Base-by-base conservation (phyloP, 2,888 invertebrate genomes). In the Ectemnius continuus region DNA sequence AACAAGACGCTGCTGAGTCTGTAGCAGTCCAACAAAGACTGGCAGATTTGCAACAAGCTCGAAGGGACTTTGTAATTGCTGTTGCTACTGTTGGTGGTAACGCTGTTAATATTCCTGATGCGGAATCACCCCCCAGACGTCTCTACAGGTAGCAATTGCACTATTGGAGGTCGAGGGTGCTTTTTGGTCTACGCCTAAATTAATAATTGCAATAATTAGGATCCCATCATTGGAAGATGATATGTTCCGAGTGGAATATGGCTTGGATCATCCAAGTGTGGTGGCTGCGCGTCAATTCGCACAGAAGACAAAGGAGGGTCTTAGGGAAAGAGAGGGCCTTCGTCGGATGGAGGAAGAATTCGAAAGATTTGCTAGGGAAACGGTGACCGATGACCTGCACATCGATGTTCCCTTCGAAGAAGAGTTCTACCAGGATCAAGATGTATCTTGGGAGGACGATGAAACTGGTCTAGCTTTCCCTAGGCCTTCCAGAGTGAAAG, bases 11-110 rank as follows among this genome's bases (percentile, higher is more conserved):
- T 0, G 78, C 61, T 0, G 89, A 89, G 63, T 61, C 71, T 0
- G 75, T 70, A 1, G 69, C 84, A 0, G 85, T 89, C 4, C 85
- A 88, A 48, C 66, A 58, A 1, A 87, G 81, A 57, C 67, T 89
- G 14, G 78, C 82, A 14, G 87, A 87, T 3, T 75, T 89, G 4
- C 89, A 89, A n/a, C 79, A 85, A 8, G 88, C 89, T 2, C 83
- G 89, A 18, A 80, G 89, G n/a, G 89, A 89, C 2, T 87, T 89
- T 58, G 87, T 89, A 4, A 76, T 89, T n/a, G 79, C 88, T 0
- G 85, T 87, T 4, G 87, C 89, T 2, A 84, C 82, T 61, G 86
- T 89, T 18, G 85, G 88, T 20, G 80, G 77, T 13, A 87, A 88
- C 14, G 81, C 84, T 2, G 71, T 87, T 6, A 75, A 70, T 45